phyloP scores from a whole-genome alignment of 2,888 invertebrate species.

The Cheilosia vulpina region DNA sequence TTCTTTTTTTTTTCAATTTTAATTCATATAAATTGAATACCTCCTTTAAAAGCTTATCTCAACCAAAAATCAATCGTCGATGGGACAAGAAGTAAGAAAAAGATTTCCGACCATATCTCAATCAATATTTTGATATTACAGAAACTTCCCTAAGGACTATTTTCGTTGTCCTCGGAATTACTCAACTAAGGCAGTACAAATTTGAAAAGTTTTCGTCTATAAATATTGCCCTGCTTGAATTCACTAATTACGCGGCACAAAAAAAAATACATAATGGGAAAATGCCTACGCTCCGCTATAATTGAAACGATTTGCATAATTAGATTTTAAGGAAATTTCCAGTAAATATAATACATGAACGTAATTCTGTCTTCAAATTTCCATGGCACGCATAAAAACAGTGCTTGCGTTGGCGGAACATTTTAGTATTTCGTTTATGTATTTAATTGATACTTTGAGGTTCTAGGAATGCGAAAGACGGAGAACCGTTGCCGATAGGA shows the following conservation, averaged over 20 bases:
- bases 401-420: background rate
- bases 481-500: no score
- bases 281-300: background rate
- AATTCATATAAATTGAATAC: no score
- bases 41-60: no score
- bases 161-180: background rate
- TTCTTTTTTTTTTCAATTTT: no score
- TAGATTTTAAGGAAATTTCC: conserved; percentile 52
- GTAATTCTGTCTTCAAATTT: conserved; percentile 12
- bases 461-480: background rate
- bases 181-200: no score
- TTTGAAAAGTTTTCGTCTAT: no score
- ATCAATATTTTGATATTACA: conserved; percentile 10
- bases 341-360: conserved; percentile 31
- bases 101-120: background rate
- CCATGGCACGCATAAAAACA: background rate
- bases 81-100: background rate
- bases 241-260: no score
- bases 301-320: conserved; percentile 61
- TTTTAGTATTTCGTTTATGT: conserved; percentile 25
- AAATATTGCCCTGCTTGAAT: no score
- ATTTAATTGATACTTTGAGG: conserved; percentile 17
- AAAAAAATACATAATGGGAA: background rate
- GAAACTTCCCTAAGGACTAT: background rate
- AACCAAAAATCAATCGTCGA: conserved; percentile 21